Conservation (phyloP, 2,797 vertebrate genomes). For the Malacoraja senta region DNA sequence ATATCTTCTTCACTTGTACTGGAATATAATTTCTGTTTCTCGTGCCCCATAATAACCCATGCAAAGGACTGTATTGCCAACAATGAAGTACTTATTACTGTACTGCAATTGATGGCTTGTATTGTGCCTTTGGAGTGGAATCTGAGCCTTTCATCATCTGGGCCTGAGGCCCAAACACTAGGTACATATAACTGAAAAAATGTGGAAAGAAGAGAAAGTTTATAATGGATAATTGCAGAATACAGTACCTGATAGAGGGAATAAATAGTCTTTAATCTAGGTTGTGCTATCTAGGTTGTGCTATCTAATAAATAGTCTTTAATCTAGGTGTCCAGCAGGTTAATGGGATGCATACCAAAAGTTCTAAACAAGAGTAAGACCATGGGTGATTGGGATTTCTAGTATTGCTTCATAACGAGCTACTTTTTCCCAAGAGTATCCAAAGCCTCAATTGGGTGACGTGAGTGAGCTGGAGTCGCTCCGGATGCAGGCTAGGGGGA, state of each 20-base stretch:
- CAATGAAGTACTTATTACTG: not conserved
- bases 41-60: too few species aligned
- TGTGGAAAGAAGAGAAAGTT: not conserved
- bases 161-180: not conserved
- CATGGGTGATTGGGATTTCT: not conserved
- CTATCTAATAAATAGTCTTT: not conserved
- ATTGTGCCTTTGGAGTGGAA: not conserved
- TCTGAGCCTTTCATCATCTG: not conserved
- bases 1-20: too few species aligned
- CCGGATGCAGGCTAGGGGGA: constrained; percentile 75
- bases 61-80: not conserved
- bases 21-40: too few species aligned
- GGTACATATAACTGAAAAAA: not conserved
- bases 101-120: not conserved
- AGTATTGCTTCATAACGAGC: not conserved
- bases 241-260: not conserved
- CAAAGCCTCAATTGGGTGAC: constrained; percentile 66
- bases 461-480: constrained; percentile 55
- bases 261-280: not conserved
- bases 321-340: not conserved
- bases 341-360: not conserved
- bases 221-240: not conserved
- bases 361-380: not conserved
- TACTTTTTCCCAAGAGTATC: constrained; percentile 59
- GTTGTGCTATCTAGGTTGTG: not conserved